Evolutionary conservation across 2,113 vertebrate genomes (phyloP).

Genomic region (Forbesichthys papilliferus): DNA sequence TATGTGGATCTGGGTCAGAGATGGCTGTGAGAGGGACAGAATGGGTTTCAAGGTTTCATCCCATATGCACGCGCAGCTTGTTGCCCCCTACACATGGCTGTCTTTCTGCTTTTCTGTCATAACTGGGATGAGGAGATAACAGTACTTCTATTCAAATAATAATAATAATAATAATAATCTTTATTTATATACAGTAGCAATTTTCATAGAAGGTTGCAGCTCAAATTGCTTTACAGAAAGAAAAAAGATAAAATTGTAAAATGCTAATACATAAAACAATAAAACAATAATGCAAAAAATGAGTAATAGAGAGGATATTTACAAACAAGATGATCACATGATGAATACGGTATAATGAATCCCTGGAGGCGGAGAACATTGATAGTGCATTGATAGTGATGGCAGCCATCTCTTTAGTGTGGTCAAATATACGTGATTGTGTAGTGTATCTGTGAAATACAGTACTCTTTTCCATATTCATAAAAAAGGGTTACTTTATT

Average conservation of each 20-base stretch:
- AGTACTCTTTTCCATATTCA: neutral
- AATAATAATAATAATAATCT: neutral
- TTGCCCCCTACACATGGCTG: conserved; percentile 46
- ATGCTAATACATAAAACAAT: no score
- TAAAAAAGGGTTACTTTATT: neutral
- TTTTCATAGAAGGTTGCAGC: no score
- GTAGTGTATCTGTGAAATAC: neutral
- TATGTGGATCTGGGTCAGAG: conserved; percentile 76
- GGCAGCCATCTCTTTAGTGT: no score
- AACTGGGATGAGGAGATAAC: conserved; percentile 49
- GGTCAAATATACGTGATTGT: neutral
- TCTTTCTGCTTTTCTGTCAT: conserved; percentile 56
- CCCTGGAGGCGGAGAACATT: no score
- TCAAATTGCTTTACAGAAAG: no score
- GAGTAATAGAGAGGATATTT: no score
- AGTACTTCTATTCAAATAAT: conserved; percentile 31
- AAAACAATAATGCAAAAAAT: no score
- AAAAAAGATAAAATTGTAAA: no score
- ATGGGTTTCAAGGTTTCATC: conserved; percentile 51
- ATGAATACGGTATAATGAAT: no score
- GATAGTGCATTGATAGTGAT: no score
- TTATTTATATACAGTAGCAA: no score
- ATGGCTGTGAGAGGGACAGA: conserved; percentile 38
- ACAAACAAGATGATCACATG: no score
- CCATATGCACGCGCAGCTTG: conserved; percentile 58